Conservation (phyloP, 2,797 vertebrate genomes). For the Gymnoscopelus braueri region DNA sequence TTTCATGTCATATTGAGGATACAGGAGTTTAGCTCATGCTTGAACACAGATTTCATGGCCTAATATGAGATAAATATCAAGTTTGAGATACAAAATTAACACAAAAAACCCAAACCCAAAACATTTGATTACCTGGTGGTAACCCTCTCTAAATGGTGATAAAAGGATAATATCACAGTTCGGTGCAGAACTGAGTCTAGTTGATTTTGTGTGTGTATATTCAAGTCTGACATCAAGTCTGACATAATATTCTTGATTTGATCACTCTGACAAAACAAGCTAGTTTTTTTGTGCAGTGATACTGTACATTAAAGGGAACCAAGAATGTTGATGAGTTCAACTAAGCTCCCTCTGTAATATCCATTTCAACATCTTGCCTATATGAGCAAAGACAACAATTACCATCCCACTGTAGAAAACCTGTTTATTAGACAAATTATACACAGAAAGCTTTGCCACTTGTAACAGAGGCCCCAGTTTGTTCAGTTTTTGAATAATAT, state of each 20-base stretch:
- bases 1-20: conserved; percentile 57
- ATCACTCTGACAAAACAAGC: neutral
- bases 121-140: too few species aligned
- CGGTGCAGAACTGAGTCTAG: neutral
- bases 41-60: conserved; percentile 31
- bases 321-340: too few species aligned
- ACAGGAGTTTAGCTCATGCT: conserved; percentile 57
- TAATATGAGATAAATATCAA: too few species aligned
- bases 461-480: conserved; percentile 99
- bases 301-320: too few species aligned
- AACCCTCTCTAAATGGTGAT: too few species aligned
- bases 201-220: neutral
- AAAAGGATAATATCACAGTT: neutral
- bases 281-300: neutral
- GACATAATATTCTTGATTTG: neutral
- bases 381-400: conserved; percentile 73
- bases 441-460: conserved; percentile 99
- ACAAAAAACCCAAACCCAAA: too few species aligned
- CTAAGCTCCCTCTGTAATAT: too few species aligned
- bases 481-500: conserved; percentile 98
- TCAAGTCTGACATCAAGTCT: neutral
- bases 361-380: conserved; percentile 7
- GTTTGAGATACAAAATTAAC: too few species aligned
- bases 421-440: conserved; percentile 99
- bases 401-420: conserved; percentile 96